Percentiles rank a stretch among this genome's conserved stretches.
These are phyloP conservation scores for Hanleya hanleyi DNA, from an alignment of 2,888 invertebrate genomes.

Conservation along the genomic window DNA sequence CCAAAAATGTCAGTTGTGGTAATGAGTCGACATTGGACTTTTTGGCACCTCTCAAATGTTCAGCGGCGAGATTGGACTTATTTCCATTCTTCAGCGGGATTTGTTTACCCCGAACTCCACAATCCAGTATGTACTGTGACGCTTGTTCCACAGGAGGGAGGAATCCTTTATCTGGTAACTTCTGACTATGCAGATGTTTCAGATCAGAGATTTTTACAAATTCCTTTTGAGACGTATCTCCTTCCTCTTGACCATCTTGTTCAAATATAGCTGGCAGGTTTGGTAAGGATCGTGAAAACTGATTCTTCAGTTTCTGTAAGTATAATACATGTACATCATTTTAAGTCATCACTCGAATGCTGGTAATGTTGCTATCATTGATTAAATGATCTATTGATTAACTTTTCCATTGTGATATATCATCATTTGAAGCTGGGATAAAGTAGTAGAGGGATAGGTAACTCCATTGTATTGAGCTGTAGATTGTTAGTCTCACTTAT, in stretches of 20 bases:
- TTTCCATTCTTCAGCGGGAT: no score
- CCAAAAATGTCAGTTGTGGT: not conserved
- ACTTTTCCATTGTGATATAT: no score
- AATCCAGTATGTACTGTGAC: not conserved
- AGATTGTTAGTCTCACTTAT: no score
- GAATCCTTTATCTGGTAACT: not conserved
- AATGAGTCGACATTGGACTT: not conserved
- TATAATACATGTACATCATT: no score
- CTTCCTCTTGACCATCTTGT: not conserved
- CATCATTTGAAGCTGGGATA: no score
- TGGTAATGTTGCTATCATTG: no score
- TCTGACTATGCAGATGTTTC: not conserved
- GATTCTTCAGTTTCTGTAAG: no score
- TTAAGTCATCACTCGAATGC: no score
- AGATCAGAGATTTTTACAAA: not conserved
- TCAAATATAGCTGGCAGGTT: not conserved
- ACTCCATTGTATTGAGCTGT: no score
- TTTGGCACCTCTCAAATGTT: not conserved
- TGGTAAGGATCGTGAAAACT: not conserved
- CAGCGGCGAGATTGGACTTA: not conserved
- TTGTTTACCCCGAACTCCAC: not conserved
- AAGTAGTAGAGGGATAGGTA: no score
- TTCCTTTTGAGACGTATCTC: not conserved
- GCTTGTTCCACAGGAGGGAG: not conserved
- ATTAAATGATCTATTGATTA: no score